Conservation (phyloP, 2,113 vertebrate genomes). For the Charina bottae region DNA sequence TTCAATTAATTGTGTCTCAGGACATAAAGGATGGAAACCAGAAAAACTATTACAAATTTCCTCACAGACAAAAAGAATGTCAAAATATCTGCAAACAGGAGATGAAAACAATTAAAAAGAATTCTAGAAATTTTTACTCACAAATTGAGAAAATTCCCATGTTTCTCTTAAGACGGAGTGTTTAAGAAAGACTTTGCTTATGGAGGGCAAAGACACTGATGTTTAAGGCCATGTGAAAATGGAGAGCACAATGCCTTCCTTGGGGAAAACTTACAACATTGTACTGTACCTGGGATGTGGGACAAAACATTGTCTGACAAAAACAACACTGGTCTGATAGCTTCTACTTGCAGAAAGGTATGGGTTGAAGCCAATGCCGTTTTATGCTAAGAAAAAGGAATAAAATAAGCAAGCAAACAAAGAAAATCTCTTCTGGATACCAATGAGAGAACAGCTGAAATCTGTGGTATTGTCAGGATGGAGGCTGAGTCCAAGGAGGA, state of each 20-base stretch:
- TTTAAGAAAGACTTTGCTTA: background rate
- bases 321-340: background rate
- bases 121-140: background rate
- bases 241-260: background rate
- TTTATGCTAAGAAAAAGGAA: background rate
- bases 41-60: background rate
- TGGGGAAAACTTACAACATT: background rate
- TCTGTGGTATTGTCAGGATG: too few species aligned
- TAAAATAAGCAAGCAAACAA: background rate
- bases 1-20: background rate
- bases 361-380: background rate
- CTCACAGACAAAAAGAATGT: background rate
- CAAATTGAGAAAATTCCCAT: background rate
- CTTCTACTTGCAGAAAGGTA: background rate
- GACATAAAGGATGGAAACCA: background rate
- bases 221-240: background rate
- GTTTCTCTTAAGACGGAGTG: background rate
- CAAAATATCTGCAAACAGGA: background rate
- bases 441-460: background rate
- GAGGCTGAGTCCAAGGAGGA: too few species aligned
- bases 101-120: background rate
- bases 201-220: background rate
- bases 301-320: background rate
- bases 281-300: background rate
- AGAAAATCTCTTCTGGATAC: background rate